These are phyloP conservation scores for Chironomus riparius DNA, from an alignment of 2,888 invertebrate genomes.

Conservation along the genomic window DNA sequence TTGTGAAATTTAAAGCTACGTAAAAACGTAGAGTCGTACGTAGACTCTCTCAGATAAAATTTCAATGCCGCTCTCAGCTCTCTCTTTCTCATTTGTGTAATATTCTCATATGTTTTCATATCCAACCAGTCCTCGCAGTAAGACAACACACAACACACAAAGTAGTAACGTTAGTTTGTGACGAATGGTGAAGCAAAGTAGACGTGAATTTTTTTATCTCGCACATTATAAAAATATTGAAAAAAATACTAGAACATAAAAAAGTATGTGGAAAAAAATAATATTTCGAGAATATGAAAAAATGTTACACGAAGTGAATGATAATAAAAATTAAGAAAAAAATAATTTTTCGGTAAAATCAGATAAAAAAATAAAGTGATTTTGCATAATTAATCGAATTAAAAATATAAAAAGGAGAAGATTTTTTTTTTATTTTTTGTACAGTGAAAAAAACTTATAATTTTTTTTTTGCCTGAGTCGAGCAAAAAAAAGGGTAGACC, in stretches of 20 bases:
- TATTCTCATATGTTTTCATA: neutral
- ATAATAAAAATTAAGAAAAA: neutral
- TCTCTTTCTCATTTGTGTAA: neutral
- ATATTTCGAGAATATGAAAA: too few relatives aligned
- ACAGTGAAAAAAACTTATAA: neutral
- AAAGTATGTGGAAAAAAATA: neutral
- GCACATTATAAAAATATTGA: neutral
- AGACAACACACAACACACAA: neutral
- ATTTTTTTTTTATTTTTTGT: neutral
- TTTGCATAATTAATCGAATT: neutral
- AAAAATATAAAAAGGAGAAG: neutral
- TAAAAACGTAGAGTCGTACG: neutral
- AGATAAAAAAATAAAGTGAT: neutral
- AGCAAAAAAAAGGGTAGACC: neutral
- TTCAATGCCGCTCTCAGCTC: neutral
- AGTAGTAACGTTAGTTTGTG: neutral
- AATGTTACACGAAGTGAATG: neutral
- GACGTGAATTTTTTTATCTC: constrained; percentile 3
- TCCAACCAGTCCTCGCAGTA: neutral
- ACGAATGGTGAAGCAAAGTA: neutral
- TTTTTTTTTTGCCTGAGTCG: neutral
- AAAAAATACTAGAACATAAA: neutral
- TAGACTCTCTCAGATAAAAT: neutral
- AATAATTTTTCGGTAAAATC: neutral
- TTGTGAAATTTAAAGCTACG: neutral